Evolutionary conservation across 1,140 invertebrate genomes (phyloP).

Genomic region (Drosophila eugracilis): DNA sequence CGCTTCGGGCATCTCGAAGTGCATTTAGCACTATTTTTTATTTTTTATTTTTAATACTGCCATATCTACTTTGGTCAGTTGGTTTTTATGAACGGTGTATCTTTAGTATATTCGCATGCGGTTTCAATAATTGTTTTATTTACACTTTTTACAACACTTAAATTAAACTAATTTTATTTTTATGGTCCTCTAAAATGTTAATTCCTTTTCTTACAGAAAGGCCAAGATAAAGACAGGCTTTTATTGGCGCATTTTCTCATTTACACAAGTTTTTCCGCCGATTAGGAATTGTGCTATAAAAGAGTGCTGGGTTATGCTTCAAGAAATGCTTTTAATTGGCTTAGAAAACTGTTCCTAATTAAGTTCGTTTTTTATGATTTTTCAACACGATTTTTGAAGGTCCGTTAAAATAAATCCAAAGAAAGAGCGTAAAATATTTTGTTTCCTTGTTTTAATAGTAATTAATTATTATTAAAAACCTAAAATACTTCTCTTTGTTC

Average conservation of each 20-base stretch:
- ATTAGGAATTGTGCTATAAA: constrained; percentile 10
- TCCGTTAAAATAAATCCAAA: too few species aligned
- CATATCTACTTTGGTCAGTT: background rate
- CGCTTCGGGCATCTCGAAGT: background rate
- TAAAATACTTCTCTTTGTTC: background rate
- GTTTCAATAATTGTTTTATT: background rate
- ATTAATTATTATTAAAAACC: background rate
- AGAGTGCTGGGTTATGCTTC: constrained; percentile 14
- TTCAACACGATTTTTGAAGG: too few species aligned
- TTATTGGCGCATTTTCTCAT: background rate
- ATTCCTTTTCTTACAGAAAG: background rate
- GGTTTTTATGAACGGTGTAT: background rate
- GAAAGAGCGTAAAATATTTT: too few species aligned
- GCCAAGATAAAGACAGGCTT: background rate
- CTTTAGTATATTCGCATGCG: too few species aligned
- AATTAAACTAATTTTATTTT: background rate
- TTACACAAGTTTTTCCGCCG: constrained; percentile 5
- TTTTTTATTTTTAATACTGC: constrained; percentile 6
- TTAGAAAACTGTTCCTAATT: too few species aligned
- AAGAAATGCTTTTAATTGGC: constrained; percentile 14
- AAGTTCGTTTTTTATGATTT: too few species aligned
- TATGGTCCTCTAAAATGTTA: background rate
- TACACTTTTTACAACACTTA: background rate
- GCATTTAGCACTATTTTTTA: constrained; percentile 25
- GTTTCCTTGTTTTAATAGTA: background rate